phyloP scores from a whole-genome alignment of 2,113 vertebrate genomes.

The Aphelocoma coerulescens region DNA sequence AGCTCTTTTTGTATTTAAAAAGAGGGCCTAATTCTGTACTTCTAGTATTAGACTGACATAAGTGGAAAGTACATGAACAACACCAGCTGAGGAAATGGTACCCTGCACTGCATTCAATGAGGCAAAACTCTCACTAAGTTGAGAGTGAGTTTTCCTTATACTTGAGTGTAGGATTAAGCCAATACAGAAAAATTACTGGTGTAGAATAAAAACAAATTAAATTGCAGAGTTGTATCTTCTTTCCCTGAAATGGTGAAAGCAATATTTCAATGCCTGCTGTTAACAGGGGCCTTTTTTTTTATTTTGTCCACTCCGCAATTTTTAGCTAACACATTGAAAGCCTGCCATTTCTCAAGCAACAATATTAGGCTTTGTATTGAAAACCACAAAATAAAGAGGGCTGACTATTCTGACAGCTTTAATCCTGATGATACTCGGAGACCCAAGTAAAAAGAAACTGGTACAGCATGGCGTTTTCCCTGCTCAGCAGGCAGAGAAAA shows the following conservation, averaged over 20 bases:
- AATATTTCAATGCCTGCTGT: conserved; percentile 18
- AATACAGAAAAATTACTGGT: background rate
- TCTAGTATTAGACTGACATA: conserved; percentile 4
- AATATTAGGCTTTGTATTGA: conserved; percentile 43
- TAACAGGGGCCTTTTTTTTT: background rate
- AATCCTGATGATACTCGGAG: conserved; percentile 49
- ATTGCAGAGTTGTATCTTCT: background rate
- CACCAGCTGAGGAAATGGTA: conserved; percentile 34
- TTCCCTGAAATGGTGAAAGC: conserved; percentile 5
- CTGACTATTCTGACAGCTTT: conserved; percentile 52
- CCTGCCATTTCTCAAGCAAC: conserved; percentile 24
- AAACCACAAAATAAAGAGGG: conserved; percentile 61
- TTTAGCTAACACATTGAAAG: conserved; percentile 34
- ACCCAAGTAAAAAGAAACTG: conserved; percentile 60
- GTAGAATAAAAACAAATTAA: conserved; percentile 26
- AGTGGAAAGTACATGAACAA: conserved; percentile 22
- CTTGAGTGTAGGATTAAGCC: background rate
- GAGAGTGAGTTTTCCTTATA: background rate
- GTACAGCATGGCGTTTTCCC: conserved; percentile 56
- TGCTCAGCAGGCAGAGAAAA: conserved; percentile 64
- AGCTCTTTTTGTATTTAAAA: conserved; percentile 11
- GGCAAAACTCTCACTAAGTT: conserved; percentile 43
- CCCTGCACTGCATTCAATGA: conserved; percentile 2
- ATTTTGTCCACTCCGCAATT: background rate
- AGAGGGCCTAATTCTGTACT: background rate